Evolutionary conservation across 2,797 vertebrate species (phyloP).

Genomic region (Aplochiton taeniatus): DNA sequence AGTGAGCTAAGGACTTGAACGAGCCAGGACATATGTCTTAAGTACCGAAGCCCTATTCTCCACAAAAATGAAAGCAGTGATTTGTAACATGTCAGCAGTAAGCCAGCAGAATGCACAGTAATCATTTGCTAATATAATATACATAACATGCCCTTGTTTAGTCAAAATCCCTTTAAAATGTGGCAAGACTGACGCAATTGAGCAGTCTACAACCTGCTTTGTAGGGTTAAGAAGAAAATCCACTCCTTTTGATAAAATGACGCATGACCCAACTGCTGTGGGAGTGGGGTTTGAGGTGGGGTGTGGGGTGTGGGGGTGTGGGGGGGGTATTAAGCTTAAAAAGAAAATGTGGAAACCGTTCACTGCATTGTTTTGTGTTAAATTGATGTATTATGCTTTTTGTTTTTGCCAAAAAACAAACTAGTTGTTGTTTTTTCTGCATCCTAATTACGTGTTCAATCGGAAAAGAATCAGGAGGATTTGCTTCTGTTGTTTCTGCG

Average conservation of each 20-base stretch:
- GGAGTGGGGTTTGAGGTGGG: no score
- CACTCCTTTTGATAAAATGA: conserved; percentile 26
- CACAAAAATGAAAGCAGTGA: no score
- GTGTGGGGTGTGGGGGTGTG: no score
- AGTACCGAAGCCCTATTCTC: no score
- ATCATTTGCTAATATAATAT: no score
- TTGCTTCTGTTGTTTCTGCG: conserved; percentile 28
- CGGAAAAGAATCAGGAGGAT: conserved; percentile 50
- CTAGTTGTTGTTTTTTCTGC: conserved; percentile 39
- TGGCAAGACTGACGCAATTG: conserved; percentile 26
- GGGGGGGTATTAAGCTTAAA: no score
- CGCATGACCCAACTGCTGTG: conserved; percentile 15
- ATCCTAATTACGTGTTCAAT: conserved; percentile 37
- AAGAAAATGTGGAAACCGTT: no score
- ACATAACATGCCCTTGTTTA: no score
- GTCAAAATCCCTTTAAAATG: conserved; percentile 13
- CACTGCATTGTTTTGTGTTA: conserved; percentile 38
- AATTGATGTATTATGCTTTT: conserved; percentile 30
- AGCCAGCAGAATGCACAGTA: no score
- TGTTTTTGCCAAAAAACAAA: conserved; percentile 39
- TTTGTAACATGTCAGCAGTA: no score
- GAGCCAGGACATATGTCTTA: no score
- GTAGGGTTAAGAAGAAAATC: conserved; percentile 21
- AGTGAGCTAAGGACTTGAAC: no score
- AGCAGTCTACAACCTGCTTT: conserved; percentile 26